Percentiles rank a stretch among this genome's conserved stretches.
Evolutionary conservation across 2,113 vertebrate genomes (phyloP).

Genomic region (Thinocorus orbignyianus): DNA sequence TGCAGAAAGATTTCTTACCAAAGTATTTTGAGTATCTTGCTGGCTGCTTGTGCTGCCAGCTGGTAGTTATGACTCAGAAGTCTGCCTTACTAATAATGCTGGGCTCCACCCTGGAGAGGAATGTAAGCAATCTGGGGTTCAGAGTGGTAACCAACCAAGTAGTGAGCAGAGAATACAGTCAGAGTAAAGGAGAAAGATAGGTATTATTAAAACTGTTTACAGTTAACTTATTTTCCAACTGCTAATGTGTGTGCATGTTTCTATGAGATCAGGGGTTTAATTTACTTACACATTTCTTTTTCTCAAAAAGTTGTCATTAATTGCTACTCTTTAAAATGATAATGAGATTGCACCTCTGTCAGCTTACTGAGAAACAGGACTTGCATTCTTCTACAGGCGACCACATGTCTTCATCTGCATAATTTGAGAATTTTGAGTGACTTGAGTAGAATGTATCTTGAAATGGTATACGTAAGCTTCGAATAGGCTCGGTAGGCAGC

Average conservation of each 20-base stretch:
- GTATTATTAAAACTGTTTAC: not conserved
- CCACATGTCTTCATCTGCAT: not conserved
- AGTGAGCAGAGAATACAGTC: not conserved
- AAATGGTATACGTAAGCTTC: not conserved
- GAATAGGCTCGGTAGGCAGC: not conserved
- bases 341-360: not conserved
- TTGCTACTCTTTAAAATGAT: not conserved
- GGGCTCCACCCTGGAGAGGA: constrained; percentile 39
- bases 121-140: not conserved
- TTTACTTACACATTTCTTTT: not conserved
- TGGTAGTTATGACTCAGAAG: constrained; percentile 28
- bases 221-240: not conserved
- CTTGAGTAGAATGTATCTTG: not conserved
- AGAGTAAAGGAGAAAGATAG: not conserved
- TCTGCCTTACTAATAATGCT: not conserved
- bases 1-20: not conserved
- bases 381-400: constrained; percentile 10
- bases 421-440: not conserved
- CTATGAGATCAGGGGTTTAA: not conserved
- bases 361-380: not conserved
- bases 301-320: not conserved
- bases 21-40: not conserved
- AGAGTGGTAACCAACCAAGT: not conserved
- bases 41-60: not conserved
- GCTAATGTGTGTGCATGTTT: not conserved